Evolutionary conservation across 2,113 vertebrate genomes (phyloP).

Genomic region (Sciurus niger): DNA sequence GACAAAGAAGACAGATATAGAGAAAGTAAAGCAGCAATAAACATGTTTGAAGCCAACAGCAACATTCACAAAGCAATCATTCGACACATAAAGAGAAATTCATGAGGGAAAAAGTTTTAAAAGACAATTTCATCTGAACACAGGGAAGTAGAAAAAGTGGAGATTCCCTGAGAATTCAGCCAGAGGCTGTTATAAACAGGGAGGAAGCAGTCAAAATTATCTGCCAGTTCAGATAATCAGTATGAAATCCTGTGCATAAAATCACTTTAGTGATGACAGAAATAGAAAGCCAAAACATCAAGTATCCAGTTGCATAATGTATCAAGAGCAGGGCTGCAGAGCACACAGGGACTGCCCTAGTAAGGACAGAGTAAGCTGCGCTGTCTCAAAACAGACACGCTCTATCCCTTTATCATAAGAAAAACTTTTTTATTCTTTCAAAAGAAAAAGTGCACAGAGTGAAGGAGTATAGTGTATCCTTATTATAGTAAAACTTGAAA

Average conservation of each 20-base stretch:
- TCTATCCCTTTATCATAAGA: neutral
- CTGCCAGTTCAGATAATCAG: neutral
- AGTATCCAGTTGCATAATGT: neutral
- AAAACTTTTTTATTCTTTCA: neutral
- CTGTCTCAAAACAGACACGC: neutral
- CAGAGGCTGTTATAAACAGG: neutral
- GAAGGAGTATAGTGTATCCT: neutral
- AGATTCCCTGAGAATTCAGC: neutral
- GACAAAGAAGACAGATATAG: neutral
- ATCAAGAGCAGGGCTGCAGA: neutral
- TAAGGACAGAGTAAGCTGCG: neutral
- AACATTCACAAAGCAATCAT: slow-evolving; percentile 12
- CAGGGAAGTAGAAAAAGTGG: neutral
- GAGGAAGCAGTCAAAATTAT: slow-evolving; percentile 33
- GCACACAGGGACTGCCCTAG: neutral
- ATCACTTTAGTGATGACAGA: neutral
- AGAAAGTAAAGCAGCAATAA: neutral
- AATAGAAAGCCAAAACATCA: neutral
- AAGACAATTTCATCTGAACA: neutral
- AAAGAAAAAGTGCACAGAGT: neutral
- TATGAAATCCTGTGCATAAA: slow-evolving; percentile 29
- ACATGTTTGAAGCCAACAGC: neutral
- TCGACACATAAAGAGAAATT: slow-evolving; percentile 9
- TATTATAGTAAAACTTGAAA: neutral
- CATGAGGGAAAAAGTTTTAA: neutral